A percentile compares a stretch with the other conserved stretches of the same genome.
Conservation (phyloP, 2,888 invertebrate genomes). For the Caenorhabditis sp. region DNA sequence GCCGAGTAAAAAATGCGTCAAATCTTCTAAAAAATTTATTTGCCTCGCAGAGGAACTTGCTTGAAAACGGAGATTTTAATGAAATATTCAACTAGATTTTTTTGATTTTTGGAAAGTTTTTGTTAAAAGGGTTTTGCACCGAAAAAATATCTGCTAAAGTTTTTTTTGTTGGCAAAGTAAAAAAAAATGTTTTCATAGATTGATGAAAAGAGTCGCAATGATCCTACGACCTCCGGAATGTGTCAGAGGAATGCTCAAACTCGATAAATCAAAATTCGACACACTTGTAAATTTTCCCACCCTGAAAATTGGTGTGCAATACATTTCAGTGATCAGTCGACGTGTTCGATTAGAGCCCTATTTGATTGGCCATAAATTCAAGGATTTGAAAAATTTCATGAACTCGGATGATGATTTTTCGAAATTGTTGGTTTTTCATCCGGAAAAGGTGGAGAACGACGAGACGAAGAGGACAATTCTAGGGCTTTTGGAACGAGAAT, state of each 20-base stretch:
- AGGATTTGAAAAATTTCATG: constrained; percentile 30
- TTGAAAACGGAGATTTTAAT: not conserved
- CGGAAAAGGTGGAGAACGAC: constrained; percentile 47
- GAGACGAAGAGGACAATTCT: constrained; percentile 18
- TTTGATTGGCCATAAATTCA: constrained; percentile 30
- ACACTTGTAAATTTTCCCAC: constrained; percentile 35
- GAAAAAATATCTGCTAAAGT: no score
- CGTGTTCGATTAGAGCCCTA: constrained; percentile 36
- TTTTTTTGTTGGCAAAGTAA: not conserved
- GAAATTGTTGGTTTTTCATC: constrained; percentile 58
- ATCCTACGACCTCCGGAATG: constrained; percentile 34
- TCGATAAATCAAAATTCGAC: constrained; percentile 52
- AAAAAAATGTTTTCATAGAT: not conserved
- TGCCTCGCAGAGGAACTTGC: not conserved
- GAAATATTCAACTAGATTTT: no score
- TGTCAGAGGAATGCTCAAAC: constrained; percentile 56
- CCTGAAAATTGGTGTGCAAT: constrained; percentile 30
- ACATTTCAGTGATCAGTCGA: constrained; percentile 24
- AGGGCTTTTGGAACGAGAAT: constrained; percentile 17
- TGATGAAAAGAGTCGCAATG: not conserved
- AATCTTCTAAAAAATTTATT: constrained; percentile 10
- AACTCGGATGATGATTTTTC: constrained; percentile 23
- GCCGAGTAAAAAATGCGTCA: constrained; percentile 12
- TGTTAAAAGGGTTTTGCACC: not conserved
- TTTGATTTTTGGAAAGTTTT: not conserved